Conservation (phyloP, 2,113 vertebrate species). For the Cephalopholis sonnerati region DNA sequence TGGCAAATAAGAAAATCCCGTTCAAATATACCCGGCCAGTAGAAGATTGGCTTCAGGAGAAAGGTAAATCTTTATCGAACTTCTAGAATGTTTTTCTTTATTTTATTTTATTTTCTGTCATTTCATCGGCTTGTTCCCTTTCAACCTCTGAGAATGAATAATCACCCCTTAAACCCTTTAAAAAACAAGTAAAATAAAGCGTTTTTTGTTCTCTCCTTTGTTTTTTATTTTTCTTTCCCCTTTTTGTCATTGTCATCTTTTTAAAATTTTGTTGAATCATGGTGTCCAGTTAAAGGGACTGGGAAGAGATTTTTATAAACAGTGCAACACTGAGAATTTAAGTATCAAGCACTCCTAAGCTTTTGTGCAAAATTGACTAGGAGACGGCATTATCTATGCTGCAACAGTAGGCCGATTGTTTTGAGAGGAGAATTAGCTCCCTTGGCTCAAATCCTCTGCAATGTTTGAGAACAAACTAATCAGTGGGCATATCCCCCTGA, state of each 20-base stretch:
- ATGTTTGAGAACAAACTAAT: conserved; percentile 75
- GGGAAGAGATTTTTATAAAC: conserved; percentile 60
- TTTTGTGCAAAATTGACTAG: conserved; percentile 28
- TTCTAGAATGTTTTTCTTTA: conserved; percentile 83
- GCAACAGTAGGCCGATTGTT: conserved; percentile 56
- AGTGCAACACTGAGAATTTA: conserved; percentile 29
- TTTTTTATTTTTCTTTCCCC: conserved; percentile 73
- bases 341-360: conserved; percentile 24
- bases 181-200: conserved; percentile 81
- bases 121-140: conserved; percentile 82
- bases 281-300: conserved; percentile 95
- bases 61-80: conserved; percentile 95
- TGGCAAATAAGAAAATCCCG: conserved; percentile 99
- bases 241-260: conserved; percentile 91
- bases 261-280: conserved; percentile 87
- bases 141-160: conserved; percentile 80
- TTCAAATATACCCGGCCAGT: conserved; percentile 99
- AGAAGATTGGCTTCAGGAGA: conserved; percentile 99
- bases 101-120: conserved; percentile 71
- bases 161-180: conserved; percentile 76
- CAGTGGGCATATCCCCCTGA: conserved; percentile 59
- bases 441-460: conserved; percentile 54
- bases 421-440: conserved; percentile 62
- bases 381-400: conserved; percentile 40
- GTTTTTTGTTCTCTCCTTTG: conserved; percentile 79